These are phyloP conservation scores for Upupa epops DNA, from an alignment of 2,113 vertebrate genomes.

Conservation along the genomic window DNA sequence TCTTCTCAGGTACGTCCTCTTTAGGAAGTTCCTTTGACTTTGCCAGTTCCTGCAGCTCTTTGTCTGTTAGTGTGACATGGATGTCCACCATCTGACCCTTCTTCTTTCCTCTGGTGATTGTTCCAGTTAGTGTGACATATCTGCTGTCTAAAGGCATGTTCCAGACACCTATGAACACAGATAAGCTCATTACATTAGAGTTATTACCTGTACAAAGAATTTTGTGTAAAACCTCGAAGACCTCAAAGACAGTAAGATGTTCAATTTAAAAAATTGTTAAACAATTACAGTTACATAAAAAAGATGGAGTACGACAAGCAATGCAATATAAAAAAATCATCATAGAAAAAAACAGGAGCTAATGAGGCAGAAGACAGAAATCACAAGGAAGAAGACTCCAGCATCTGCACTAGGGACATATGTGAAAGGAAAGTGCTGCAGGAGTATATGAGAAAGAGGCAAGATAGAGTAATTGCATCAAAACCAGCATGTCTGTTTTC, in stretches of 20 bases:
- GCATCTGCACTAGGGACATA: background rate
- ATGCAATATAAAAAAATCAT: background rate
- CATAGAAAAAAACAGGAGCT: background rate
- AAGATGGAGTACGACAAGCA: background rate
- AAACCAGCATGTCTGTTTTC: background rate
- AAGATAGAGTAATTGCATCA: background rate
- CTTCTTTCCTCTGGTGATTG: conserved; percentile 97
- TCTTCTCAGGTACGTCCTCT: conserved; percentile 72
- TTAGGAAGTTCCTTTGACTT: conserved; percentile 86
- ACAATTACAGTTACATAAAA: background rate
- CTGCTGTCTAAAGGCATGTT: conserved; percentile 89
- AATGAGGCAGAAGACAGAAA: background rate
- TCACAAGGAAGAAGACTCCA: background rate
- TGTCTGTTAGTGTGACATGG: conserved; percentile 92
- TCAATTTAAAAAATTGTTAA: background rate
- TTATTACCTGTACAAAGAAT: background rate
- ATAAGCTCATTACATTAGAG: conserved; percentile 8
- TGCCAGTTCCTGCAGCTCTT: conserved; percentile 90
- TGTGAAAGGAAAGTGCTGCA: background rate
- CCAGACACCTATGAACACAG: conserved; percentile 78
- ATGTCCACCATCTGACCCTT: conserved; percentile 99
- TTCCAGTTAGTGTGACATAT: conserved; percentile 96
- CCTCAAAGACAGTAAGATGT: background rate
- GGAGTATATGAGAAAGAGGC: background rate
- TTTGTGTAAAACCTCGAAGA: background rate